Base-by-base conservation (phyloP, 2,888 invertebrate genomes). In the Andrena dorsata region DNA sequence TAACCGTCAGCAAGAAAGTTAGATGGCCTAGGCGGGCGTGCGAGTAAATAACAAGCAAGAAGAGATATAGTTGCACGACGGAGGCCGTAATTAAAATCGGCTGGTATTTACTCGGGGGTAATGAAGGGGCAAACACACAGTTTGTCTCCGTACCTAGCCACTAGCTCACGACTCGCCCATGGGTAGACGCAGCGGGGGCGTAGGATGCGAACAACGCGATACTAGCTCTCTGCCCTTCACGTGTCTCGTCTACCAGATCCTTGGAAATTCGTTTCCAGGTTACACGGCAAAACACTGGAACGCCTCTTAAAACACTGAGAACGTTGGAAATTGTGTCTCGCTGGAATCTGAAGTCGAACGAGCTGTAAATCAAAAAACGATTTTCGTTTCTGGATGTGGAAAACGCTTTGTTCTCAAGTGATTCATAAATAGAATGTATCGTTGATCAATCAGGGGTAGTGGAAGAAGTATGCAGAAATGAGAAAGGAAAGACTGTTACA, bases 61-160 rank as follows among this genome's bases (percentile, higher is more conserved):
- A 91, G 91, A 92, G 90, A 91, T 91, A 91, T 90, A 90, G 90
- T 88, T 86, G 88, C 86, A 77, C 84, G 84, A 85, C 84, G 86
- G 90, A 86, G 90, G 86, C 89, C 90, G 92, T 93, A 93, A 93
- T 93, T 93, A 93, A 93, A 93, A 93, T 92, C 92, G 86, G 91
- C 91, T 90, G 90, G 89, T 93, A 91, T 93, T 93, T 93, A 92
- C 92, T 88, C 90, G 90, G 86, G 90, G 91, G 91, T 93, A 93
- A 93, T 93, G 93, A 93, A 93, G 92, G 92, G 90, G 90, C 91
- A 92, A 92, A 92, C 91, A 89, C 91, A 91, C 92, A 90, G 92
- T 93, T 93, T 93, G 93, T 93, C 92, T 92, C 92, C 90, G 90
- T 89, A 92, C 88, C 91, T 86, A 87, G 83, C 85, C 78, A 86